Evolutionary conservation across 2,113 vertebrate species (phyloP), one percentile per base, ranked within the genome.

Genomic region (Echinops telfairi): DNA sequence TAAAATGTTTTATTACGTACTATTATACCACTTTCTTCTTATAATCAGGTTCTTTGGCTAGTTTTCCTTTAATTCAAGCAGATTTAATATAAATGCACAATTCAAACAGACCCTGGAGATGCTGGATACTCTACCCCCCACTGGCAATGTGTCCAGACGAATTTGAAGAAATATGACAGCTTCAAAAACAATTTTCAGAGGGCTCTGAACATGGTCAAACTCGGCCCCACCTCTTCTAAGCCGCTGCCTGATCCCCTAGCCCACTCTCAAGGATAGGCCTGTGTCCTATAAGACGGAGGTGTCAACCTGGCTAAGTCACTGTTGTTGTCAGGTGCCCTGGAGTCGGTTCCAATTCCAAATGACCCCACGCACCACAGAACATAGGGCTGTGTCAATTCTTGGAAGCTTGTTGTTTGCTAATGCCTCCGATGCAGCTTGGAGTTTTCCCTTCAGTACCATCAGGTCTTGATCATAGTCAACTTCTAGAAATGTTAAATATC

Each of bases 21-120:
- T 0, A 29, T 83, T 88, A 68, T 36, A 20, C 19, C 33, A 38
- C 57, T 53, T 87, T 53, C 53, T 80, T 87, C 57, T 89, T 5
- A 2, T 87, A 75, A 93, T 82, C 11, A 43, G 83, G 60, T 40
- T 84, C 91, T 68, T 82, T 62, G 75, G 11, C 29, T 68, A 93
- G 29, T 68, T 36, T 79, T 92, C 3, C 38, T 43, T 57, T 83
- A 33, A 82, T 90, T 66, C n/a, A 17, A 83, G 14, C 6, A 76
- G 5, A 23, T 95, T 92, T 93, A 36, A 68, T 27, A 58, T 40
- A 33, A 36, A 19, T 33, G 70, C 33, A 40, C 7, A 71, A 93
- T 79, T 90, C 70, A 76, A 70, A 77, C 90, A 71, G 31, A 29
- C 29, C 64, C 83, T 47, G 36, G 22, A 82, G 20, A 81, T 70